Base-by-base conservation (phyloP, 2,113 vertebrate species). In the Pachycephala philippinensis region DNA sequence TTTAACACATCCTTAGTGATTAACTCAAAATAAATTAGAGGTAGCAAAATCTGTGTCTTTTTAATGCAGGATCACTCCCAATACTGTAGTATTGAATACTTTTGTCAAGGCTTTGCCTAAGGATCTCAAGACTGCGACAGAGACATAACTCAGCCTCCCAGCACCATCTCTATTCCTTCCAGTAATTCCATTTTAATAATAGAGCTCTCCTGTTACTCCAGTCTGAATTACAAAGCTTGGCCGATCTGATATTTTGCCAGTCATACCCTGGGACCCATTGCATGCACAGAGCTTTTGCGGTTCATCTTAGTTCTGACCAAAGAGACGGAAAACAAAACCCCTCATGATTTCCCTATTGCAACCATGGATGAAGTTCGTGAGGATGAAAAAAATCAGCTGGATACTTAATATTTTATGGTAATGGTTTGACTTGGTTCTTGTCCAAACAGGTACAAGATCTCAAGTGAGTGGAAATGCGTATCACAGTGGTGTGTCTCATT, bases 1-100 rank as follows among this genome's bases (percentile, higher is more conserved):
- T 52, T 7, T 90, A n/a, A 91, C 30, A 93, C 95, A 95, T 94
- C 94, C 72, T 94, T 96, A 66, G 64, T 61, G 35, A 54, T 37
- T 40, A 42, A 76, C 17, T 54, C 30, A 80, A 49, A 49, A 33
- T 79, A 69, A 92, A 94, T 57, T 64, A 90, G n/a, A 28, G 12
- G 35, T 21, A 8, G 33, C 15, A 79, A 91, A 84, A 78, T 49
- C 47, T 53, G 15, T 65, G 40, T 44, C 28, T 64, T 86, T 87
- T 66, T 15, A 83, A 66, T 50, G 54, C 63, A 66, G 54, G 13
- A 59, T 84, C 53, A 33, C 39, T 84, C 60, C 14, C n/a, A 63
- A 11, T 21, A 35, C 12, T 49, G 35, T 24, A 53, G 19, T 53
- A 31, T 9, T 76, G 40, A 65, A 9, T 72, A 26, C 47, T 83